Evolutionary conservation across 2,888 invertebrate species (phyloP), one percentile per base, ranked within the genome.

Genomic region (Drosophila nr. fundita): DNA sequence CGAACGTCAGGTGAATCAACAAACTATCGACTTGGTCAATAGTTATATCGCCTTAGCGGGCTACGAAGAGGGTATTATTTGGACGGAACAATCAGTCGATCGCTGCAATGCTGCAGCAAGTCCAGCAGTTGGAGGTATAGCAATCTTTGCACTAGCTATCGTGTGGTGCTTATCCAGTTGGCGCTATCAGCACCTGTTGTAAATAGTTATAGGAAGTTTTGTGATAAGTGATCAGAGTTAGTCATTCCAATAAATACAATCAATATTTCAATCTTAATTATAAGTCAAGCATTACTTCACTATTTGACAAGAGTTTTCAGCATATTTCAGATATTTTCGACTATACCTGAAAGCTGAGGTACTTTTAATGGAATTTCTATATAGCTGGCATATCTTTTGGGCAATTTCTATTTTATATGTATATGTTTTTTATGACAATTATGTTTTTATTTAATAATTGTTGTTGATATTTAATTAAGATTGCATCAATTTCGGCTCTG

Each of bases 11-110:
- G 1, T 68, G 8, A 27, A 38, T 15, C 8, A 13, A 13, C 1
- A 5, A 5, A 24, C 38, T 2, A 50, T 60, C 2, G 7, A 40
- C 0, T 0, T 40, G 2, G 36, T 82, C 2, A 50, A 24, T 34
- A 78, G n/a, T 1, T 8, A 0, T 2, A 40, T 78, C 13, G 27
- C 54, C 10, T 0, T 27, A 0, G 48, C 34, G 0, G 64, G 67
- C 4, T 53, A 78, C 7, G 60, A 30, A 5, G n/a, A 73, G 0
- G 32, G 74, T n/a, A 52, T 88, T 21, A 50, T 40, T 13, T 82
- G 82, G 82, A 72, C 80, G 38, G 73, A 83, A 8, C 82, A 82
- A 58, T 69, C 83, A 4, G 21, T 69, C 18, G 80, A 68, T 13
- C 60, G 60, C 2, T 83, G 82, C 29, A 83, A 67, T 73, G 50